Base-by-base conservation (phyloP, 2,113 vertebrate genomes). In the Drymodes brunneopygia region DNA sequence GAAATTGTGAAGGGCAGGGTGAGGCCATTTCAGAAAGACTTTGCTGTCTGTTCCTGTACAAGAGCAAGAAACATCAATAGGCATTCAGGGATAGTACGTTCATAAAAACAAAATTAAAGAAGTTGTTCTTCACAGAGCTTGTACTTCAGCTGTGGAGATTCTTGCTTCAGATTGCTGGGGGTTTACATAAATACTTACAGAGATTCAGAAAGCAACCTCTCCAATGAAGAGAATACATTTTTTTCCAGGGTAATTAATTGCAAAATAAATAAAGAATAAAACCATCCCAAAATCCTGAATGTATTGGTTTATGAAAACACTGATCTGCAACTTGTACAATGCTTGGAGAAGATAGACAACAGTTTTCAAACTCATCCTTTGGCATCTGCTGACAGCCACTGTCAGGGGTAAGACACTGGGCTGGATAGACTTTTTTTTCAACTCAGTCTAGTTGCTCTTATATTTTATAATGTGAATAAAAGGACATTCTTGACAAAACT, bases 271-370 rank as follows among this genome's bases (percentile, higher is more conserved):
- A 29, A 72, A 78, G 21, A 38, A 48, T 6, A 50, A 33, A 56
- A 18, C 2, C 1, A 2, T 14, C 7, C 3, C 15, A 6, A 29
- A 12, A 2, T 9, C 15, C 13, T 1, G 1, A 28, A 1, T 29
- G 21, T 15, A 13, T 24, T 47, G 7, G 12, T 58, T 83, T 50
- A 58, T 47, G 42, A 70, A 86, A 70, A 20, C 31, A 73, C 42
- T 31, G 28, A 65, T 20, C 21, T 88, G 66, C 27, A 73, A 69
- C 33, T 35, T 62, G 35, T 25, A 38, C 50, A 60, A 57, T 5
- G 2, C 35, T 77, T 57, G 29, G 35, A 54, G 23, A 73, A 73
- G 62, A 47, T 38, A 33, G 6, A 27, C 12, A 73, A 47, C 24
- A 73, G 18, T 92, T 83, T 88, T 88, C 67, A 50, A 64, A 62